A percentile compares a stretch with the other conserved stretches of the same genome.
These are phyloP conservation scores for Prinia subflava DNA, from an alignment of 2,113 vertebrate species.

Conservation along the genomic window DNA sequence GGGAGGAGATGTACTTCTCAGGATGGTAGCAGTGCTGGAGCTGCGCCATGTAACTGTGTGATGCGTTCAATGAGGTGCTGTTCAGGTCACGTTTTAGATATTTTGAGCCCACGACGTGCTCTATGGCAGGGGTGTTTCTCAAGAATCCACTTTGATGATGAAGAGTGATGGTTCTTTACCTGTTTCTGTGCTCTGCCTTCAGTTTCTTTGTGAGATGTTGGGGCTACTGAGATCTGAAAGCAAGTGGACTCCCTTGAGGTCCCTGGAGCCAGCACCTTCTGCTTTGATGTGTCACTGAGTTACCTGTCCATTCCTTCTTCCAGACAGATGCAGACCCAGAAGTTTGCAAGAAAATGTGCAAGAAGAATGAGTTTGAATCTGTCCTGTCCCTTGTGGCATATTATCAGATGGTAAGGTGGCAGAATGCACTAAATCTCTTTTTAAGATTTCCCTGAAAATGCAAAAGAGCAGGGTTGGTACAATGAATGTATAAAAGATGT, in stretches of 20 bases:
- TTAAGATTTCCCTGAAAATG: neutral
- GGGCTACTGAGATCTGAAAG: neutral
- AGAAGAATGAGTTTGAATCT: constrained; percentile 85
- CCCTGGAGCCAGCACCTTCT: neutral
- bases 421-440: neutral
- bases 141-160: neutral
- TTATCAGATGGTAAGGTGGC: constrained; percentile 92
- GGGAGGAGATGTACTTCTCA: neutral
- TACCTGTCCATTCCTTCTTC: constrained; percentile 29
- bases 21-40: neutral
- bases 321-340: constrained; percentile 98
- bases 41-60: neutral
- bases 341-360: constrained; percentile 97
- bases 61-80: neutral
- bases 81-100: neutral
- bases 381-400: constrained; percentile 92
- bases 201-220: neutral
- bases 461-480: neutral
- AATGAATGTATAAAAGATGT: neutral
- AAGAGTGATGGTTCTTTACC: neutral
- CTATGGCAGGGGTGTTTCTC: neutral
- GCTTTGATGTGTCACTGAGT: neutral
- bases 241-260: neutral
- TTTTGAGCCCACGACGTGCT: neutral
- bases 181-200: neutral